These are phyloP conservation scores for Diabrotica balteata DNA, from an alignment of 2,888 invertebrate genomes.

Conservation along the genomic window DNA sequence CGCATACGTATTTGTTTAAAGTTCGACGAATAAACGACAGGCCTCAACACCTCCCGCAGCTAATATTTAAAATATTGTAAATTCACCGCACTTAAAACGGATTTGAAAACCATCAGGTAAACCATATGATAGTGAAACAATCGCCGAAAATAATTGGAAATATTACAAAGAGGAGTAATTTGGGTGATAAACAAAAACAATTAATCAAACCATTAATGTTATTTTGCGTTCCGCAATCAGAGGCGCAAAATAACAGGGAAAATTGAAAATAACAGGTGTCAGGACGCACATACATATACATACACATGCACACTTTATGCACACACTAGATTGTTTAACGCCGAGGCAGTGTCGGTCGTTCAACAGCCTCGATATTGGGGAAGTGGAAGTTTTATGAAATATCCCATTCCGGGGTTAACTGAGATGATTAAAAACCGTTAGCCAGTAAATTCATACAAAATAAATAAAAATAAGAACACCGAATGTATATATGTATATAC, in stretches of 20 bases:
- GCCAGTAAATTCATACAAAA: no score
- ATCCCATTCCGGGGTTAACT: no score
- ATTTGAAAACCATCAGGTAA: conserved; percentile 38
- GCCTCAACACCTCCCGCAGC: background rate
- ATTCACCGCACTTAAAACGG: conserved; percentile 35
- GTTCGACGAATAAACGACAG: background rate
- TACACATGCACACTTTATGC: no score
- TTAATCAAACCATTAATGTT: conserved; percentile 60
- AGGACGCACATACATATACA: conserved; percentile 39
- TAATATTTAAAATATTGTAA: conserved; percentile 39
- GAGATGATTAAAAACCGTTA: no score
- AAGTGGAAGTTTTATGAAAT: no score
- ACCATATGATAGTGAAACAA: conserved; percentile 44
- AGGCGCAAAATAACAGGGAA: conserved; percentile 55
- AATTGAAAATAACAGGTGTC: conserved; percentile 61
- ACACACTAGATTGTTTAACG: conserved; percentile 36
- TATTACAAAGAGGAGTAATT: conserved; percentile 58
- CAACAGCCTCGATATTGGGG: conserved; percentile 10
- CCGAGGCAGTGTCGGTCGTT: conserved; percentile 44
- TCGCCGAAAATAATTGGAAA: conserved; percentile 55
- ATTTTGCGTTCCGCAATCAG: conserved; percentile 57
- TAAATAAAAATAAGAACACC: no score
- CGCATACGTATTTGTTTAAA: no score
- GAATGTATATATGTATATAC: no score
- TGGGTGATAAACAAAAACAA: conserved; percentile 59